Base-by-base conservation (phyloP, 2,113 vertebrate genomes). In the Xenopus laevis region DNA sequence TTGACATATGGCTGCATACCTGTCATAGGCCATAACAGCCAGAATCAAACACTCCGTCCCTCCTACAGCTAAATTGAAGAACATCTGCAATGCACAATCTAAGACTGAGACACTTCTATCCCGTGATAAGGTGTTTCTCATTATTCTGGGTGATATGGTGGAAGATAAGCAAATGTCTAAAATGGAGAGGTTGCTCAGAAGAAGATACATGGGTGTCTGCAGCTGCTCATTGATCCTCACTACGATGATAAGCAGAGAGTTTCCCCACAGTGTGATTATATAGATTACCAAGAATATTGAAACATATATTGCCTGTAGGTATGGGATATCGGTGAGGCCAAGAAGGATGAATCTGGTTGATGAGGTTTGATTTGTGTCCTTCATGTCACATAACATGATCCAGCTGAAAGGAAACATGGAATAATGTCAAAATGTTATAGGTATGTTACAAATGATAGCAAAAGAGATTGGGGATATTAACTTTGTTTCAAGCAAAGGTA, bases 201-300 rank as follows among this genome's bases (percentile, higher is more conserved):
- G 66, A 55, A 65, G 65, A 52, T 73, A 73, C 71, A 73, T 73
- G 10, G 71, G 52, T 13, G 71, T 73, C n/a, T 66, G 71, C 1
- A 73, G 62, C 5, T 12, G 27, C 2, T 11, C 13, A 40, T 72
- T 52, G 9, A 66, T 58, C 17, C 52, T 57, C 13, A 73, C 71
- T 13, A 65, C 71, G 6, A 44, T 18, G 40, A 73, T 58, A n/a
- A 73, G 40, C 2, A 73, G 53, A 8, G 44, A 13, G 52, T 73
- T 73, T 15, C 62, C 71, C 16, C 10, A 7, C 15, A 73, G 20
- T 4, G 71, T 66, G 30, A n/a, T 20, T 7, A 55, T 45, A 20
- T 73, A 73, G 33, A 66, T 73, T 0, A 66, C 5, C 9, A 66
- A 46, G 16, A 73, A 73, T 8, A 73, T 6, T 12, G 65, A 5